These are phyloP conservation scores for Caenorhabditis sulstoni DNA, from an alignment of 2,888 invertebrate genomes.

Conservation along the genomic window DNA sequence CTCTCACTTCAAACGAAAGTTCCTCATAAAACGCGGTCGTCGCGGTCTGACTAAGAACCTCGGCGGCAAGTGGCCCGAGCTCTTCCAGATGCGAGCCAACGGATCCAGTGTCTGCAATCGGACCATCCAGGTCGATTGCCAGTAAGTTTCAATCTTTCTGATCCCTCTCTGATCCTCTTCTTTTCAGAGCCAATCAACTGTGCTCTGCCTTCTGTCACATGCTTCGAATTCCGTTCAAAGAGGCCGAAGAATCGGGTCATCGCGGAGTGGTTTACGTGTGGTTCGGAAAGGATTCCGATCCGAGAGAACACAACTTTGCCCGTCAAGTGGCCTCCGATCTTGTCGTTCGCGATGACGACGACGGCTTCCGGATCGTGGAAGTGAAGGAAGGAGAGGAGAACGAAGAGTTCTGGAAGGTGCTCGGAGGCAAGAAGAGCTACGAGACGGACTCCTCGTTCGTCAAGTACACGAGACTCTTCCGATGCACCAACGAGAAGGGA, in stretches of 20 bases:
- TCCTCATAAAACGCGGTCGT: conserved; percentile 90
- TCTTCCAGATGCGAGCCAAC: conserved; percentile 95
- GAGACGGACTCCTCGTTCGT: conserved; percentile 89
- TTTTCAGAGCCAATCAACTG: conserved; percentile 87
- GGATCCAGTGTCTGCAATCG: conserved; percentile 89
- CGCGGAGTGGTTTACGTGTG: conserved; percentile 69
- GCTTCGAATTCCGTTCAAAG: conserved; percentile 75
- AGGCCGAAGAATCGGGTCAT: conserved; percentile 46
- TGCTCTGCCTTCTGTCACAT: conserved; percentile 95
- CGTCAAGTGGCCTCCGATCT: conserved; percentile 75
- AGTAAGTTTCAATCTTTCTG: conserved; percentile 42
- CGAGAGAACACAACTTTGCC: conserved; percentile 59
- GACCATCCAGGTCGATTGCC: conserved; percentile 84
- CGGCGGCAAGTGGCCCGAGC: conserved; percentile 85
- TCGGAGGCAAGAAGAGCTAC: conserved; percentile 78
- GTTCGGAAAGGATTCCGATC: conserved; percentile 64
- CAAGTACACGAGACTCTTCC: conserved; percentile 92
- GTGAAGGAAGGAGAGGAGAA: conserved; percentile 78
- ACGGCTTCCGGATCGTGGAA: conserved; percentile 68
- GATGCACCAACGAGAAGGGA: conserved; percentile 99
- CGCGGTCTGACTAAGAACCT: conserved; percentile 75
- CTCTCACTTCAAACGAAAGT: conserved; percentile 95
- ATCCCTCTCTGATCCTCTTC: background rate
- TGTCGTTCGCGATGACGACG: conserved; percentile 73
- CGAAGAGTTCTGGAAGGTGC: conserved; percentile 75